A percentile compares a stretch with the other conserved stretches of the same genome.
These are phyloP conservation scores for Pangasianodon hypophthalmus DNA, from an alignment of 2,113 vertebrate genomes.

Conservation along the genomic window DNA sequence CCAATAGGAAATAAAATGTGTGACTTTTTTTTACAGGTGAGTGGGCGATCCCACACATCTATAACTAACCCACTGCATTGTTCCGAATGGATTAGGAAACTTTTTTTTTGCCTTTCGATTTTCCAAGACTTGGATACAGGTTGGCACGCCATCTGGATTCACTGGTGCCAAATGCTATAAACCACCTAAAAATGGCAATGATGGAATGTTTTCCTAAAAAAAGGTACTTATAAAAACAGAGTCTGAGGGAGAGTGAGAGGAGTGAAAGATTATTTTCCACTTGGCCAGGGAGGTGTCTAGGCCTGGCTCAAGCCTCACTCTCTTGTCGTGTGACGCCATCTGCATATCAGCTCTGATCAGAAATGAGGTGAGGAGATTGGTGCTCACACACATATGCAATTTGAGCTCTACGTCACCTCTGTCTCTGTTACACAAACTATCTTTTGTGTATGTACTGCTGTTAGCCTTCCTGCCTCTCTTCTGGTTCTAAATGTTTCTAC, in stretches of 20 bases:
- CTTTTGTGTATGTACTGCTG: not conserved
- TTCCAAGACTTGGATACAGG: conserved; percentile 70
- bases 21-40: conserved; percentile 26
- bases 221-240: conserved; percentile 72
- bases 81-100: conserved; percentile 60
- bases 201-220: conserved; percentile 77
- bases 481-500: not conserved
- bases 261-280: conserved; percentile 72
- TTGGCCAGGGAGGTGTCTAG: conserved; percentile 70
- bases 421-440: not conserved
- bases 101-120: conserved; percentile 52
- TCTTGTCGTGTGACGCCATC: conserved; percentile 24
- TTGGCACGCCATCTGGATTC: conserved; percentile 71
- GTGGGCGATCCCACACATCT: conserved; percentile 11
- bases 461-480: not conserved
- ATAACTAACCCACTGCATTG: conserved; percentile 34
- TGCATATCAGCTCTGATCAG: conserved; percentile 58
- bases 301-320: conserved; percentile 51
- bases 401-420: not conserved
- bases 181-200: conserved; percentile 78
- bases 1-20: conserved; percentile 2
- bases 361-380: conserved; percentile 12
- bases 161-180: conserved; percentile 75
- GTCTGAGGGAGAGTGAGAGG: conserved; percentile 61
- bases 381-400: not conserved